Evolutionary conservation across 2,888 invertebrate genomes (phyloP).

Genomic region (Abrostola tripartita): DNA sequence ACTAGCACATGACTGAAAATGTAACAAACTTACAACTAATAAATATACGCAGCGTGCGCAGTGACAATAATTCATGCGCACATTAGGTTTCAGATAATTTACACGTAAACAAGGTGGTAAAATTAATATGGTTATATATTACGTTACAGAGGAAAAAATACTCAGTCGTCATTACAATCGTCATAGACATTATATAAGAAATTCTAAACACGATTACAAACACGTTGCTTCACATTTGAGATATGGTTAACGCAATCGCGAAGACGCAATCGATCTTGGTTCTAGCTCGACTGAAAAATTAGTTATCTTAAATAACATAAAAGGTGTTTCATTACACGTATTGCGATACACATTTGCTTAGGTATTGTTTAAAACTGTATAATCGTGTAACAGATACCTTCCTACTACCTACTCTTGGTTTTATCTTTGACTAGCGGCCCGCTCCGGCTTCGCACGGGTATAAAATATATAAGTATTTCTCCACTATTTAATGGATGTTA

Average conservation of each 20-base stretch:
- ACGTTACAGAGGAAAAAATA: slow-evolving; percentile 11
- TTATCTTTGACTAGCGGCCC: no score
- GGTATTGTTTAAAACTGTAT: no score
- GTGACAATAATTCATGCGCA: slow-evolving; percentile 31
- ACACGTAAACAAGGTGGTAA: slow-evolving; percentile 22
- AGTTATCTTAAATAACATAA: no score
- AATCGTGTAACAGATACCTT: no score
- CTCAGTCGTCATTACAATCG: slow-evolving; percentile 16
- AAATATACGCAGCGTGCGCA: slow-evolving; percentile 1
- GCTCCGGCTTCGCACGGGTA: no score
- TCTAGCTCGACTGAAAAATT: slow-evolving; percentile 7
- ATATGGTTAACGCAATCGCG: slow-evolving; percentile 44
- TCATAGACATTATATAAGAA: slow-evolving; percentile 42
- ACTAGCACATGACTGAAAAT: neutral
- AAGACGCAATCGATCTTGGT: slow-evolving; percentile 47
- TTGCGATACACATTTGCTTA: no score
- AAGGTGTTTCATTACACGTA: no score
- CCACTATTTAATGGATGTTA: no score
- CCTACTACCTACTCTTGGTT: no score
- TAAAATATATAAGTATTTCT: no score
- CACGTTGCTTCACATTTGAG: slow-evolving; percentile 50
- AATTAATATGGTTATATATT: slow-evolving; percentile 19
- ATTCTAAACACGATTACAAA: slow-evolving; percentile 46
- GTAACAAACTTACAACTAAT: neutral
- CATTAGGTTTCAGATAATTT: slow-evolving; percentile 17